Evolutionary conservation across 2,113 vertebrate genomes (phyloP).

Genomic region (Elanus axillaris): DNA sequence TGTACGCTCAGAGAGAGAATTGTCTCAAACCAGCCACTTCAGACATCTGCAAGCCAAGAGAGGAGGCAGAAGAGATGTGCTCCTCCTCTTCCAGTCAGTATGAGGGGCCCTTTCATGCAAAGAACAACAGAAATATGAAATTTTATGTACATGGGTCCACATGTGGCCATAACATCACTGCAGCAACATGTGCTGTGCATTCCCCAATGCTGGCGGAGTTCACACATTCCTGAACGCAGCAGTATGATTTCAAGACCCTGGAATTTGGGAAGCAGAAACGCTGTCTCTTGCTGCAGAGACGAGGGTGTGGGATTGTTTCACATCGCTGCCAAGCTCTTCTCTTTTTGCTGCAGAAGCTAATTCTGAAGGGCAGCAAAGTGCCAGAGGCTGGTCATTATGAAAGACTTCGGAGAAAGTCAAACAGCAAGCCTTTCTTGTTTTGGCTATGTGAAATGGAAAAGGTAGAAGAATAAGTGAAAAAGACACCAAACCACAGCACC

Average conservation of each 20-base stretch:
- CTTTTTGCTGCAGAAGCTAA: background rate
- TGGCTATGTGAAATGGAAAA: background rate
- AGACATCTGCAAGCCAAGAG: background rate
- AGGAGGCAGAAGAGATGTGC: rapidly evolving
- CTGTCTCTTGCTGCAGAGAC: background rate
- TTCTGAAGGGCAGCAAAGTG: background rate
- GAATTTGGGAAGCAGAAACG: background rate
- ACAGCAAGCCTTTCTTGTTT: background rate
- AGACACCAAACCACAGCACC: background rate
- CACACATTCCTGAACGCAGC: background rate
- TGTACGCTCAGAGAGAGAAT: background rate
- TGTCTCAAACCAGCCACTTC: background rate
- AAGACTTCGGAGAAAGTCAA: rapidly evolving
- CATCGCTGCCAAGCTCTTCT: background rate
- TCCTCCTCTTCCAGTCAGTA: background rate
- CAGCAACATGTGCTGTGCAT: background rate
- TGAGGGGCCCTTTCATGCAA: rapidly evolving
- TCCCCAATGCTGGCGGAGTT: background rate
- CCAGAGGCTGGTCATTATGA: background rate
- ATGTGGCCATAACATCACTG: background rate
- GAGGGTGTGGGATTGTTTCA: background rate
- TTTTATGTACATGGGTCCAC: background rate
- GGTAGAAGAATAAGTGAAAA: background rate
- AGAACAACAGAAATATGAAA: background rate
- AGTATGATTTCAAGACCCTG: slow-evolving; percentile 13